Conservation (phyloP, 2,797 vertebrate species). For the Onychomys leucogaster region DNA sequence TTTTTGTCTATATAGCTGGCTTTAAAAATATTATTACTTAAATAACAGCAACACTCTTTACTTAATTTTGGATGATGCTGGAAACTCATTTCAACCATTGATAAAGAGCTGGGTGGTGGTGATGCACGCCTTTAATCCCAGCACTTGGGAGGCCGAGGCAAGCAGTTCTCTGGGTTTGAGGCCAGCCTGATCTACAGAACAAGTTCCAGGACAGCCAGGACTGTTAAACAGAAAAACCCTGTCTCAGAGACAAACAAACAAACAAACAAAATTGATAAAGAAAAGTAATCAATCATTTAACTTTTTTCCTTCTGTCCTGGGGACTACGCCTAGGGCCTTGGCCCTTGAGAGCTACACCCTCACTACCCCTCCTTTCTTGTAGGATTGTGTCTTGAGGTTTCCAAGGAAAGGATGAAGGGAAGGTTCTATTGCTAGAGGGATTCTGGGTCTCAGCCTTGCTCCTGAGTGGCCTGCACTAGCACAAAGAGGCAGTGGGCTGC, state of each 20-base stretch:
- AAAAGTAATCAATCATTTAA: fast-evolving
- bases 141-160: not conserved
- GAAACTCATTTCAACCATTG: not conserved
- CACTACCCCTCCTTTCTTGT: not conserved
- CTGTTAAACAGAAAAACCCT: not conserved
- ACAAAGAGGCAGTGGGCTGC: not conserved
- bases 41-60: not conserved
- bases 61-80: not conserved
- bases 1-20: not conserved
- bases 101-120: not conserved
- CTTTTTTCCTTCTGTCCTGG: not conserved
- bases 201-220: not conserved
- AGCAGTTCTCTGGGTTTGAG: not conserved
- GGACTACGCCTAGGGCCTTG: not conserved
- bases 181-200: not conserved
- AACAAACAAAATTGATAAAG: not conserved
- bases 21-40: not conserved
- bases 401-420: not conserved
- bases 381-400: not conserved
- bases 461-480: not conserved
- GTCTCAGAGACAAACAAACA: not conserved
- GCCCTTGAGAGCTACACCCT: not conserved
- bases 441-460: not conserved
- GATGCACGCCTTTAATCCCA: not conserved
- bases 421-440: not conserved